Conservation (phyloP, 1,140 invertebrate genomes). For the Pseudoatta argentina region DNA sequence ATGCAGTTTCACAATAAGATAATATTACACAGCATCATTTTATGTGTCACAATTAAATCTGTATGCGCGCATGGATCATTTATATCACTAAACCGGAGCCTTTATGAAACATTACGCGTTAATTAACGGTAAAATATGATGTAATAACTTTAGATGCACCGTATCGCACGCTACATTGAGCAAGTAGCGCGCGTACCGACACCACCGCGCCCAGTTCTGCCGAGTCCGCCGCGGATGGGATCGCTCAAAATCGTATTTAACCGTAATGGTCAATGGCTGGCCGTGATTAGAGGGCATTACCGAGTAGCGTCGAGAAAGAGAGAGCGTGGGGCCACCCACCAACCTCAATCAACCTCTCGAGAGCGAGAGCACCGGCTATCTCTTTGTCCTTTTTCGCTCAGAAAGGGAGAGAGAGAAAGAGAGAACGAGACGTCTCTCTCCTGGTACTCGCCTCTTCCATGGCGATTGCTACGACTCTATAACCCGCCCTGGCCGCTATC, state of each 20-base stretch:
- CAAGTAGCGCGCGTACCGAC: constrained; percentile 38
- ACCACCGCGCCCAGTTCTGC: not conserved
- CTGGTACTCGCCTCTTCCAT: constrained; percentile 30
- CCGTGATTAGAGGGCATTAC: constrained; percentile 82
- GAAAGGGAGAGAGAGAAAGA: not conserved
- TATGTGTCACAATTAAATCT: constrained; percentile 34
- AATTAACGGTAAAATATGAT: constrained; percentile 56
- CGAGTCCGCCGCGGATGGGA: constrained; percentile 58
- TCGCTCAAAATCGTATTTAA: constrained; percentile 81
- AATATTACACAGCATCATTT: constrained; percentile 5
- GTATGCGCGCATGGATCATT: constrained; percentile 6
- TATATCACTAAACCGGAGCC: constrained; percentile 3
- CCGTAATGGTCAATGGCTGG: constrained; percentile 78
- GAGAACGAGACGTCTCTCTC: not conserved
- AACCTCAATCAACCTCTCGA: constrained; percentile 80
- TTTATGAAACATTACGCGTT: constrained; percentile 46
- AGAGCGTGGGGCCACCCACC: constrained; percentile 71
- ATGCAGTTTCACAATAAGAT: constrained; percentile 20
- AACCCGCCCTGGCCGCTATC: constrained; percentile 33
- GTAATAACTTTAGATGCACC: constrained; percentile 53
- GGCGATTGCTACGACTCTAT: constrained; percentile 58
- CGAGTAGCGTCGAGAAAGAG: constrained; percentile 66
- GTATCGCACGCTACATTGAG: constrained; percentile 40
- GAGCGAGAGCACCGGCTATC: constrained; percentile 49
- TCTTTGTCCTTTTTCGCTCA: constrained; percentile 22